Base-by-base conservation (phyloP, 37 sponge, comb jelly and placozoan species). In the Chondrosia reniformis region DNA sequence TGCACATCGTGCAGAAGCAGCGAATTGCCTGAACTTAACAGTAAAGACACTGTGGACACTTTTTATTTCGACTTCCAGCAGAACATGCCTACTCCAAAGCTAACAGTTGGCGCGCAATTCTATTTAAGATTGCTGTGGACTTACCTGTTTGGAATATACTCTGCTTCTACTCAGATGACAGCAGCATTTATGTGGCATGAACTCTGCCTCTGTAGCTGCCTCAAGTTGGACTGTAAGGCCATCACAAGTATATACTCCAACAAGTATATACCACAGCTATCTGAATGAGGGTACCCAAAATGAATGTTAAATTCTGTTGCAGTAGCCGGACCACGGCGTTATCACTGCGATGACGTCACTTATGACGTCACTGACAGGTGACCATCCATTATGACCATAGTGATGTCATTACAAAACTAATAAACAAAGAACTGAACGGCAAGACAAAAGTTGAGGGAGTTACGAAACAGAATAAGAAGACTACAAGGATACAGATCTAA, bases 61-160 rank as follows among this genome's bases (percentile, higher is more conserved):
- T 66, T 66, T 28, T 77, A 86, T 67, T 87, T 87, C 56, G 87
- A 87, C 52, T 87, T 87, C 43, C 87, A 87, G 45, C 67, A 87
- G 45, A 86, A 80, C 46, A 56, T 87, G 12, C 79, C 82, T 4
- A 87, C 83, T 4, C 87, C 87, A 46, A 87, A 87, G 63, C 71
- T 87, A 40, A 45, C 83, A 44, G 87, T 87, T 22, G 87, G 87
- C 44, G 37, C 77, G 79, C 83, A 81, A 43, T 87, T 82, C 34
- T 55, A 85, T 61, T 32, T 67, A 49, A 32, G 86, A 36, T 46
- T 85, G 46, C 81, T 86, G 0, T 86, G 87, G 82, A 86, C 87
- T 5, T 86, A 86, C 44, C 58, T 81, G 10, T 87, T 87, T 71
- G 81, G 87, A 40, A 73, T 85, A 24, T 79, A 44, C 52, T 75